These are phyloP conservation scores for Coboldia fuscipes DNA, from an alignment of 1,140 invertebrate species.

Conservation along the genomic window DNA sequence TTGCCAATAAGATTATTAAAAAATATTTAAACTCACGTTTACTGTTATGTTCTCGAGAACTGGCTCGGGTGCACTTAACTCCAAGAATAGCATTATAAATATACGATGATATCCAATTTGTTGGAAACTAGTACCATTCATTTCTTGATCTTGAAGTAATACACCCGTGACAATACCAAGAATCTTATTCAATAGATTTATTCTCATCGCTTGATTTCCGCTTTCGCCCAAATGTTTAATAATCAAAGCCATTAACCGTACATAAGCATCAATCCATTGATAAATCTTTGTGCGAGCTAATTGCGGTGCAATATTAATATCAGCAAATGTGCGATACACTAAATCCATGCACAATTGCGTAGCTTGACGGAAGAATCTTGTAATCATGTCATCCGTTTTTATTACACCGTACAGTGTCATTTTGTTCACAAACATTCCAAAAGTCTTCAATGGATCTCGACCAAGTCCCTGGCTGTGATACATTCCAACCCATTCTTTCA, in stretches of 20 bases:
- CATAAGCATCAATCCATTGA: conserved; percentile 87
- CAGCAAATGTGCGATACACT: conserved; percentile 56
- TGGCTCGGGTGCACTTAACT: conserved; percentile 82
- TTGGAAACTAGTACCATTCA: conserved; percentile 71
- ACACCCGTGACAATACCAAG: conserved; percentile 90
- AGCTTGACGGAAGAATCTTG: conserved; percentile 88
- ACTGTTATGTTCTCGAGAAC: conserved; percentile 35
- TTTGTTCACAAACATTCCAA: conserved; percentile 80
- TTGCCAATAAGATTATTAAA: conserved; percentile 2
- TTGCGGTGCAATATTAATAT: conserved; percentile 27
- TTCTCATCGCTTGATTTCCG: conserved; percentile 78
- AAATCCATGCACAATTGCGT: conserved; percentile 94
- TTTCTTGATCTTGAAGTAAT: conserved; percentile 85
- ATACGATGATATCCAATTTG: conserved; percentile 95
- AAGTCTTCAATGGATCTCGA: conserved; percentile 82
- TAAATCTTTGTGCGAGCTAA: conserved; percentile 80
- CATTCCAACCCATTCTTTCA: conserved; percentile 88
- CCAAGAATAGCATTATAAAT: conserved; percentile 92
- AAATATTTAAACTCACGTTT: no score
- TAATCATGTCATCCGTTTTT: conserved; percentile 94
- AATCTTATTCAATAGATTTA: conserved; percentile 91
- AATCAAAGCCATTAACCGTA: conserved; percentile 78
- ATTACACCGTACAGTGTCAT: conserved; percentile 94
- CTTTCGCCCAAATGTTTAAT: conserved; percentile 90
- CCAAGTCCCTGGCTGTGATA: conserved; percentile 51